Evolutionary conservation across 2,797 vertebrate genomes (phyloP).

Genomic region (Pristis pectinata): DNA sequence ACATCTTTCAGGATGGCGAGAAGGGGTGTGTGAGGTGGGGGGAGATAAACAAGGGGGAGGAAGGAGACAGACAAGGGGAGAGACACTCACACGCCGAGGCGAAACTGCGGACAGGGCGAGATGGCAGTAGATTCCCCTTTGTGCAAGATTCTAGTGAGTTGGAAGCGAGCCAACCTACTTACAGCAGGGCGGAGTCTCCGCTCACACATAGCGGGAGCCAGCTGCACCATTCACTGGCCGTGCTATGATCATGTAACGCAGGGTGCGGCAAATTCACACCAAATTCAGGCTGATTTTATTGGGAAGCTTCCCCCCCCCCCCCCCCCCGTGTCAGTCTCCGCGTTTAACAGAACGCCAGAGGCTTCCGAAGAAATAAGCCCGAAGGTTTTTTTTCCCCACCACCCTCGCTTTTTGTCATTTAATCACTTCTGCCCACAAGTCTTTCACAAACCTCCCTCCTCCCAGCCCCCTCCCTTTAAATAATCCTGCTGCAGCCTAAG

Average conservation of each 20-base stretch:
- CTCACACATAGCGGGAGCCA: background rate
- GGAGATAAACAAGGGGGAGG: background rate
- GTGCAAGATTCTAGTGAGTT: background rate
- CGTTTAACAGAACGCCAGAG: too few relatives aligned
- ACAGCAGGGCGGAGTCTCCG: conserved; percentile 19
- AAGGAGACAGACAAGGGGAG: background rate
- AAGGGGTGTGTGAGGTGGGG: too few relatives aligned
- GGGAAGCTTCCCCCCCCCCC: too few relatives aligned
- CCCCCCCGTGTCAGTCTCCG: too few relatives aligned
- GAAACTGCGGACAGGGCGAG: background rate
- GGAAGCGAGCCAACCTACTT: background rate
- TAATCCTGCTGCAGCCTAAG: background rate
- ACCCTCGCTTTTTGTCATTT: background rate
- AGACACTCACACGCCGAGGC: background rate
- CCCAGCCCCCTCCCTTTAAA: too few relatives aligned
- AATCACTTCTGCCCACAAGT: background rate
- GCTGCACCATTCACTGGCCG: background rate
- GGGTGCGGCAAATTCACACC: background rate
- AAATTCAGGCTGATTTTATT: too few relatives aligned
- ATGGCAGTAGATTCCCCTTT: background rate
- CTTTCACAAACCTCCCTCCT: background rate
- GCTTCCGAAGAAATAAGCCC: background rate
- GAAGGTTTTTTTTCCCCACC: background rate
- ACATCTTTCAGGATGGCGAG: background rate
- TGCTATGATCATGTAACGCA: background rate